These are phyloP conservation scores for Taenaris catops DNA, from an alignment of 2,888 invertebrate genomes.

Conservation along the genomic window DNA sequence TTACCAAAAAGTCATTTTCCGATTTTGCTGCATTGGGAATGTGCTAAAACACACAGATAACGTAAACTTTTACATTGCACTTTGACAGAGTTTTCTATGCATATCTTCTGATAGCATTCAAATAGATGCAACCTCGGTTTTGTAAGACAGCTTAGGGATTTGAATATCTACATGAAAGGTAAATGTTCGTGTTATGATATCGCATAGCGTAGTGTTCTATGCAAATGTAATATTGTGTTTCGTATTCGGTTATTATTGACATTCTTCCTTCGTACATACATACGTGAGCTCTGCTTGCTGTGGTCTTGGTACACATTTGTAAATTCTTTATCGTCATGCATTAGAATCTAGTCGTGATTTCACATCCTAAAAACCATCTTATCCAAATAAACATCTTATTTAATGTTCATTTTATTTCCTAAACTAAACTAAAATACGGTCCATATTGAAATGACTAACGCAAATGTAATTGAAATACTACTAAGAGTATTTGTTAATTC, in stretches of 20 bases:
- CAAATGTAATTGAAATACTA: too few relatives aligned
- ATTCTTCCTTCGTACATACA: slow-evolving; percentile 1
- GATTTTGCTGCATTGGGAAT: too few relatives aligned
- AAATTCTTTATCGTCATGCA: slow-evolving; percentile 1
- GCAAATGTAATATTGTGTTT: slow-evolving; percentile 31
- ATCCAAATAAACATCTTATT: too few relatives aligned
- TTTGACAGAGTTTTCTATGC: slow-evolving; percentile 11
- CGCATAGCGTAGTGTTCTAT: slow-evolving; percentile 24
- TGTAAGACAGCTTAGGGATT: slow-evolving; percentile 13
- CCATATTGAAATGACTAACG: too few relatives aligned
- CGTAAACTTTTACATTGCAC: too few relatives aligned
- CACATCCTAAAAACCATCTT: too few relatives aligned
- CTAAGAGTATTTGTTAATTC: too few relatives aligned
- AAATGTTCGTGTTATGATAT: slow-evolving; percentile 20
- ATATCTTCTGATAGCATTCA: slow-evolving; percentile 11
- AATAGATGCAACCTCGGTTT: slow-evolving; percentile 16
- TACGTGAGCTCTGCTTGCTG: background rate
- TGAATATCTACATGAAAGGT: slow-evolving; percentile 18
- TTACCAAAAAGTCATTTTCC: too few relatives aligned
- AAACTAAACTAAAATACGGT: too few relatives aligned
- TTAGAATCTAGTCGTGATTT: too few relatives aligned
- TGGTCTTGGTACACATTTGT: background rate
- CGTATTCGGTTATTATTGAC: slow-evolving; percentile 13
- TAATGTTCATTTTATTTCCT: too few relatives aligned
- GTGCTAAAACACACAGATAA: too few relatives aligned